Base-by-base conservation (phyloP, 2,888 invertebrate species). In the Leptothorax acervorum region DNA sequence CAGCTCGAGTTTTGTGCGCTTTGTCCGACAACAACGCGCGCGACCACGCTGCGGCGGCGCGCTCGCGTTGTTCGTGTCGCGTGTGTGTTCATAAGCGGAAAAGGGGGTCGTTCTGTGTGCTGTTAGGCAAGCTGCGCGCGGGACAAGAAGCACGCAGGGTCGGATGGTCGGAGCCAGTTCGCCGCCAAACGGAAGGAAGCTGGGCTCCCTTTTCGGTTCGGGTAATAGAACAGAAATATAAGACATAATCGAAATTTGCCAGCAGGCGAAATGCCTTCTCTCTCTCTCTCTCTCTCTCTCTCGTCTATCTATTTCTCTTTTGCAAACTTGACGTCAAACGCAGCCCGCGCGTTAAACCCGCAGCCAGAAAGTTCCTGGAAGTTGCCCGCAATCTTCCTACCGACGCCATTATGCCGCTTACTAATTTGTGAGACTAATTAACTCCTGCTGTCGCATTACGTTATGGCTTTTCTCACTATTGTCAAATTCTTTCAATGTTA, bases 71-170 rank as follows among this genome's bases (percentile, higher is more conserved):
- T 66, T 28, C 60, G 18, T 63, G 60, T 53, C 82, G 84, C 83
- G 87, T 84, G 87, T 81, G 82, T 75, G 83, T 85, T 86, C 68
- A 84, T 63, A 89, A 87, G 87, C 89, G 91, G 89, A 91, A 91
- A 91, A 90, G 90, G 87, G 91, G 90, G 87, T 87, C 87, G 88
- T 15, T 70, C 60, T 79, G 48, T 60, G 60, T 71, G 79, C 86
- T 83, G 87, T 86, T 86, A 82, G 85, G 90, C 91, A 89, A 88
- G 90, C 90, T 90, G 92, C 78, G 83, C 85, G 85, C 85, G 78
- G 75, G 78, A 82, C 87, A 83, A 90, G 90, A 89, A 90, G 89
- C 83, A 85, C 84, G 39, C 81, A 84, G 82, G 83, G 83, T 65
- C 81, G 85, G 71, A 70, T 63, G 23, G 23, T 84, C 60, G 83